Base-by-base conservation (phyloP, 2,113 vertebrate species). In the Oncorhynchus clarkii region DNA sequence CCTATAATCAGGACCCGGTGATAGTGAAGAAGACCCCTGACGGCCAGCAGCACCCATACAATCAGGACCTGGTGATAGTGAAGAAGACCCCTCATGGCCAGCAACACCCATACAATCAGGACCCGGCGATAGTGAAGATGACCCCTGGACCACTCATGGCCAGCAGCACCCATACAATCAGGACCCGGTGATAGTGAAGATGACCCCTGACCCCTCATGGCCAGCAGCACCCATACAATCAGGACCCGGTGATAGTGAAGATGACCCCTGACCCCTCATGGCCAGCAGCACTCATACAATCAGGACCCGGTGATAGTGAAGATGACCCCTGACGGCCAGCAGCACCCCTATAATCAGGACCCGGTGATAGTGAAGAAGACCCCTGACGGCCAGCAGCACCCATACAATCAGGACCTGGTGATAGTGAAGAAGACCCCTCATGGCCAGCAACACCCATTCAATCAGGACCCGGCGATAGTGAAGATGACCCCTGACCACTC, bases 161-260 rank as follows among this genome's bases (percentile, higher is more conserved):
- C 31, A 91, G 7, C 73, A 94, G 0, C 2, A 92, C 0, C 0
- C 4, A 4, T 2, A 75, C 0, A 0, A 87, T 73, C 74, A 92
- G 20, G 78, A 4, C 5, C 18, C 69, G 5, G 5, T 34, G 34
- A 51, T 51, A 54, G n/a, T 78, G 20, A 86, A 0, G 0, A 91
- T 0, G 5, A 93, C 0, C 51, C 1, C 74, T 0, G 5, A 93
- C 0, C 48, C 1, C 75, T 89, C 12, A 69, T 12, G 5, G 72
- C 1, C 34, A 91, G 7, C 73, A 94, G 0, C 2, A 92, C 0
- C 0, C 3, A 5, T 2, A 75, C 0, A 0, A 87, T 74, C 29
- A 31, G 29, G 29, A 31, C 29, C 29, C 4, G 29, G 29, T 4
- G 29, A 7, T 34, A 45, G 24, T 78, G 16, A 86, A 0, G 0